phyloP scores from a whole-genome alignment of 1,140 invertebrate species.

The Atta texana region DNA sequence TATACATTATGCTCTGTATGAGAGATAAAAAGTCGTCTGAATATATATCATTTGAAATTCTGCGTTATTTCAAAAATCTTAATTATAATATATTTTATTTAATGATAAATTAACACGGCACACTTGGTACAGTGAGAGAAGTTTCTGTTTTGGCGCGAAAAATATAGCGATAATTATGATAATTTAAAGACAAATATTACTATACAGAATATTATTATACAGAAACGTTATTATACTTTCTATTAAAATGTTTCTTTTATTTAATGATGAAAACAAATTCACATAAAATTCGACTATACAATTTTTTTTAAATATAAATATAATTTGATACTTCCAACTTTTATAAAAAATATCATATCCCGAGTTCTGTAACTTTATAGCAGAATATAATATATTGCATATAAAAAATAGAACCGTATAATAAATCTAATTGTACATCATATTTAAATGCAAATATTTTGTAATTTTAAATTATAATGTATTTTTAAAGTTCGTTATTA shows the following conservation, averaged over 20 bases:
- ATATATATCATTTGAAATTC: slow-evolving; percentile 1
- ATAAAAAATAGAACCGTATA: neutral
- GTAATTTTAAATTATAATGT: neutral
- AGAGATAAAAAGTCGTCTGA: slow-evolving; percentile 12
- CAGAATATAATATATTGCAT: neutral
- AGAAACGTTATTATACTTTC: neutral
- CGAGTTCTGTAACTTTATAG: neutral
- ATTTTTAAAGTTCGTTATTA: slow-evolving; percentile 1
- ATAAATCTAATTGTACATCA: neutral
- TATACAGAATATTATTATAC: too few relatives aligned
- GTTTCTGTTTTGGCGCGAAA: neutral
- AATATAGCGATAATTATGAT: slow-evolving; percentile 21
- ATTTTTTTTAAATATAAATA: neutral
- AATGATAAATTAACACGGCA: slow-evolving; percentile 9
- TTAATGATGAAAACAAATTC: neutral
- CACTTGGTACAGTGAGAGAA: neutral
- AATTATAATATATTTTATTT: slow-evolving; percentile 44
- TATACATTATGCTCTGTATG: neutral
- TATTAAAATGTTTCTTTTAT: neutral
- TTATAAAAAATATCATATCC: neutral
- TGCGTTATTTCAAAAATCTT: slow-evolving; percentile 35
- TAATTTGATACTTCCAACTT: neutral
- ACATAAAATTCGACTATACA: neutral
- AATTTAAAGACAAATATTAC: slow-evolving; percentile 13
- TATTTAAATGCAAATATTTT: slow-evolving; percentile 7